Evolutionary conservation across 2,888 invertebrate genomes (phyloP).

Genomic region (Hemicrepidius hirtus): DNA sequence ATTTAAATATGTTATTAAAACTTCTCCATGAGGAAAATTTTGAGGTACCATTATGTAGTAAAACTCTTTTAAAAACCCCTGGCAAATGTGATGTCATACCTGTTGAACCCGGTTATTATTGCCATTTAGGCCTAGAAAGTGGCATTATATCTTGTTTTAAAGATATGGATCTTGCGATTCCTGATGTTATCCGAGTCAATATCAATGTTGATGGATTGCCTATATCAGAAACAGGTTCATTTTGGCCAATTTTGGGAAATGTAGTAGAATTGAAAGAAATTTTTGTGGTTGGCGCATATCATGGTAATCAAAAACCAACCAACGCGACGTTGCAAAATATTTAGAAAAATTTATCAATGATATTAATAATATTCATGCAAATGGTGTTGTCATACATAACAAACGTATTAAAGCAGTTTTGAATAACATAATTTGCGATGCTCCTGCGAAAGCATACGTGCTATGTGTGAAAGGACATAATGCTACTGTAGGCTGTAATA

Average conservation of each 20-base stretch:
- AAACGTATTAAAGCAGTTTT: conserved; percentile 4
- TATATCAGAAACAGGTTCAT: conserved; percentile 16
- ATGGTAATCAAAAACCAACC: conserved; percentile 51
- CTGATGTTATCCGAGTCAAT: neutral
- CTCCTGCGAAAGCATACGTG: conserved; percentile 34
- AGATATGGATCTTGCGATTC: too few species aligned
- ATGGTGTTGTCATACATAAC: conserved; percentile 8
- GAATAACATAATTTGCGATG: conserved; percentile 28
- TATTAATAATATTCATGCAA: conserved; percentile 21
- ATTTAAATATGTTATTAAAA: conserved; percentile 17
- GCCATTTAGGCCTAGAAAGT: too few species aligned
- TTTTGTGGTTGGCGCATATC: conserved; percentile 50
- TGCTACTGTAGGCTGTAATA: conserved; percentile 42
- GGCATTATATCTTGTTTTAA: neutral
- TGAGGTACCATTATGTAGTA: neutral
- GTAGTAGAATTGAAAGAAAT: neutral
- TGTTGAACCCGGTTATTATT: too few species aligned
- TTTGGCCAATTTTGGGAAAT: conserved; percentile 14
- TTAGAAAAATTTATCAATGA: conserved; percentile 52
- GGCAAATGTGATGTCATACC: neutral
- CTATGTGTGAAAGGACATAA: conserved; percentile 38
- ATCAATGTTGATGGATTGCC: conserved; percentile 30
- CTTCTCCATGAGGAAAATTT: neutral
- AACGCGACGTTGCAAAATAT: conserved; percentile 46
- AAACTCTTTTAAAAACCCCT: conserved; percentile 31